phyloP scores from a whole-genome alignment of 92 coral and sea anemone species.

The Porites rus region DNA sequence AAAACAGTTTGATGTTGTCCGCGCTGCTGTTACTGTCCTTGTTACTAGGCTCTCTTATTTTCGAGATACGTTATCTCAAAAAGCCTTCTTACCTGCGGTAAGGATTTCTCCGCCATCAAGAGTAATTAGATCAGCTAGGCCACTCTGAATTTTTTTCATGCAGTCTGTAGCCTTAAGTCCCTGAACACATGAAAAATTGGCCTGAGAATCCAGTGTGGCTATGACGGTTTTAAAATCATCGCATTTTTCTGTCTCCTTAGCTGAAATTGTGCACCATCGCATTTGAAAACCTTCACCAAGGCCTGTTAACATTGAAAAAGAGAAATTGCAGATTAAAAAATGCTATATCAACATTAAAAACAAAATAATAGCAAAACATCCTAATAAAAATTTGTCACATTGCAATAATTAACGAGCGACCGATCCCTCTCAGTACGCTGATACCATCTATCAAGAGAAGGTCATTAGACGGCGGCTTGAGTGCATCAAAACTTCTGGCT shows the following conservation, averaged over 20 bases:
- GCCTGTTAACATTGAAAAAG: background rate
- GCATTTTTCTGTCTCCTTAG: slow-evolving; percentile 3
- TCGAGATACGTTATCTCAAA: background rate
- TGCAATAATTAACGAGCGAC: no score
- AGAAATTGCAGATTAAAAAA: background rate
- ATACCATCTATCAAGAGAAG: no score
- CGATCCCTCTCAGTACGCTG: no score
- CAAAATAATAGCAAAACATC: no score
- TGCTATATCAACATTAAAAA: no score
- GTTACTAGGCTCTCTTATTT: background rate
- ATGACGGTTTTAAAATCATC: background rate
- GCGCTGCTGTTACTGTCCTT: background rate
- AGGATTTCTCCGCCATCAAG: slow-evolving; percentile 48
- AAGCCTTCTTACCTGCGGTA: slow-evolving; percentile 30
- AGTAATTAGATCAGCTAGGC: slow-evolving; percentile 48
- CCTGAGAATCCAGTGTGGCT: background rate
- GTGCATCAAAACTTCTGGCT: no score
- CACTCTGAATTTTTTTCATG: slow-evolving; percentile 37
- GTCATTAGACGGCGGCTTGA: no score
- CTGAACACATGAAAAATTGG: slow-evolving; percentile 10
- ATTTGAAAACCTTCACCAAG: background rate
- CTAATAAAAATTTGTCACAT: no score
- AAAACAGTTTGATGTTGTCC: background rate
- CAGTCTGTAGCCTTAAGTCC: slow-evolving; percentile 4
- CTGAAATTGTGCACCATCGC: slow-evolving; percentile 43